Evolutionary conservation across 2,797 vertebrate species (phyloP), one percentile per base, ranked within the genome.

Genomic region (Tympanoctomys barrerae): DNA sequence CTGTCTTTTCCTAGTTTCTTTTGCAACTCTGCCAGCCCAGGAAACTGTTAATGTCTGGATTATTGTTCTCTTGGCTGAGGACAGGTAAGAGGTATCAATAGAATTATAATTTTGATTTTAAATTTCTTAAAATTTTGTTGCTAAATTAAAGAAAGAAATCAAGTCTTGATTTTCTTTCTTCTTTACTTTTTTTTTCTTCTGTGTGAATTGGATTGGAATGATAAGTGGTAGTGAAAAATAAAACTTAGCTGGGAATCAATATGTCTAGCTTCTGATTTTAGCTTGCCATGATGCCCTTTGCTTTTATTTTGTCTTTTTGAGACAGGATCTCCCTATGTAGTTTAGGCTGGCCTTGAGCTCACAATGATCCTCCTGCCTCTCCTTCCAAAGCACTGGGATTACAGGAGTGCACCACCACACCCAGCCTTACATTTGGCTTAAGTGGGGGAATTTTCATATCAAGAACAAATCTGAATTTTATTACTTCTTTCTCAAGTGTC

Each of bases 131-230:
- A 86, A 70, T 82, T 4, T 64, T 85, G 66, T 62, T 64, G 31
- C 11, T 68, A 87, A 78, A 83, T 31, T 78, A 33, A n/a, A 91
- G 46, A 73, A 71, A 13, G 22, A 71, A 86, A 91, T 31, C 33
- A 8, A 46, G 64, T 57, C 42, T 87, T 93, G n/a, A 0, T 93
- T 87, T 95, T 78, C 42, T 57, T 89, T 33, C n/a, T 54, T 46
- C 75, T 84, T 80, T 89, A 57, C 16, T 26, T 82, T 26, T 82
- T 95, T 94, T 82, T n/a, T 1, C 28, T 64, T 83, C 57, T 36
- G 9, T 78, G 1, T 86, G 14, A 59, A 68, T 49, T 87, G 61
- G 12, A 4, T 54, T 81, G 61, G 31, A 90, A 73, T 39, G 28
- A 75, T 57, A 81, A 87, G 9, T 64, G 42, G 3, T 22, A 62